phyloP scores from a whole-genome alignment of 1,140 invertebrate genomes.

The Diorhabda sublineata region DNA sequence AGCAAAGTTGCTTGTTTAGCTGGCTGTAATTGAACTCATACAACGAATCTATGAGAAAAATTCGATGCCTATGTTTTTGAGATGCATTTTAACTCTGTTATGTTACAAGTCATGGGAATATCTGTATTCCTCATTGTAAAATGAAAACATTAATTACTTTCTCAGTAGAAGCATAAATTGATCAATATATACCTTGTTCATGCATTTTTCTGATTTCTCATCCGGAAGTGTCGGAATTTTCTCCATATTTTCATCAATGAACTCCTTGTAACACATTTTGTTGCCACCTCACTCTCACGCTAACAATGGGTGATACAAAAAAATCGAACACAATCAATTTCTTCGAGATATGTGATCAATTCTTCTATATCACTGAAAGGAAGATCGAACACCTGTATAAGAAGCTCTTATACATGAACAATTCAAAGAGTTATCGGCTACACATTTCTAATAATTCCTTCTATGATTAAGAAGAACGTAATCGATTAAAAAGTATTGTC shows the following conservation, averaged over 20 bases:
- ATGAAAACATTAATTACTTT: background rate
- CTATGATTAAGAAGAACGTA: background rate
- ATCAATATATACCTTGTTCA: background rate
- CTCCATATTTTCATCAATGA: background rate
- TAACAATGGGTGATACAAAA: background rate
- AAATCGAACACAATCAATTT: background rate
- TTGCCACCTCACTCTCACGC: background rate
- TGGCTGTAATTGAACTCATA: too few species aligned
- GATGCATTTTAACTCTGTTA: too few species aligned
- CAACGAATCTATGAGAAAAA: too few species aligned
- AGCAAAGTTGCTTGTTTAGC: too few species aligned
- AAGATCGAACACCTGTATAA: background rate
- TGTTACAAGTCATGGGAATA: background rate
- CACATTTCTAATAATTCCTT: background rate
- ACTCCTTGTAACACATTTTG: background rate
- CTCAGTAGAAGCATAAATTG: background rate
- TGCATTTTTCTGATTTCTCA: background rate
- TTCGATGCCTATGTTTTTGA: too few species aligned
- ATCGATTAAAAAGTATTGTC: background rate
- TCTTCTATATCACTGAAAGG: background rate
- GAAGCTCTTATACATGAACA: background rate
- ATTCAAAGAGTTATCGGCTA: background rate
- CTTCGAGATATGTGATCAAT: background rate
- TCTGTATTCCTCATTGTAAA: background rate
- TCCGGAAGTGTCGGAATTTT: background rate